Base-by-base conservation (phyloP, 2,888 invertebrate species). In the Tortrix viridana region DNA sequence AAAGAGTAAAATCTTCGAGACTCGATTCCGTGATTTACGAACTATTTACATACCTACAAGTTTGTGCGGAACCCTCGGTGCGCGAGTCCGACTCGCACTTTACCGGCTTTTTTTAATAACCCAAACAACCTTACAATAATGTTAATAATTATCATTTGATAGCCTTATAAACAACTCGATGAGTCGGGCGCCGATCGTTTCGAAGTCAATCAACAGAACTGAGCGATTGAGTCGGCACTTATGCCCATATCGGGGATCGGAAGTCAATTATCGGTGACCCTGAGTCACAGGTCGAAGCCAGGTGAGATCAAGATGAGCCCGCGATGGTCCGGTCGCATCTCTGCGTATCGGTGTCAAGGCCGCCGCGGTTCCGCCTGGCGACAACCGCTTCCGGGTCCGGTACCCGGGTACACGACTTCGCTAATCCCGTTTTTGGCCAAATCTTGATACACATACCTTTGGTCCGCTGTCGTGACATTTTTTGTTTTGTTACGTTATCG, bases 321-420 rank as follows among this genome's bases (percentile, higher is more conserved):
- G 60, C 64, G 47, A 66, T 63, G 58, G 53, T 57, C 22, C 62
- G 52, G 52, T 57, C 58, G 46, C 48, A 20, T 52, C 52, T 19
- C 41, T 9, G 41, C 22, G 67, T 71, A 81, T 79, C 74, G 77
- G 71, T 88, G 87, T 86, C 88, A 89, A 90, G 90, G 90, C 71
- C 70, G 50, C 59, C 54, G 57, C 70, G 68, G 50, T 22, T 54
- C 69, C 71, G 67, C 73, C 70, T 70, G 69, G 69, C 67, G 72
- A 73, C 74, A 62, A 67, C 65, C 67, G 74, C 74, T 88, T 89
- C 88, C 88, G 88, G 79, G 85, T 88, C 74, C 65, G 55, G 54
- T 68, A 64, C 65, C 72, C n/a, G 75, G 73, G 43, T 47, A 58
- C 76, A 77, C 65, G 63, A 66, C 65, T 63, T 68, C 60, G 60